These are phyloP conservation scores for Triplophysa bombifrons DNA, from an alignment of 2,797 vertebrate genomes.

Conservation along the genomic window DNA sequence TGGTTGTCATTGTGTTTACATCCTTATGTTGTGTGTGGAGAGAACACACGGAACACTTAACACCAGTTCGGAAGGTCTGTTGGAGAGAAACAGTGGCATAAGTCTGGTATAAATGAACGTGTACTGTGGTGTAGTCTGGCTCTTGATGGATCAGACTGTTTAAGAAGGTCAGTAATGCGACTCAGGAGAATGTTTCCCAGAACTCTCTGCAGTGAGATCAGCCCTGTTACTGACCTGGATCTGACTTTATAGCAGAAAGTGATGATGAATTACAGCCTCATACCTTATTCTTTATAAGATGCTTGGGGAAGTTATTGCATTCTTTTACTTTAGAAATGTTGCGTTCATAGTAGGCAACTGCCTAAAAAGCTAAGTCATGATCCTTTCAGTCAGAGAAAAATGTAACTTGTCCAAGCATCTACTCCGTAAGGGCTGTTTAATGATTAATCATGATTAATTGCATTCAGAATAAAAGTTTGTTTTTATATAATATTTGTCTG, in stretches of 20 bases:
- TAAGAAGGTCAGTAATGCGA: constrained; percentile 47
- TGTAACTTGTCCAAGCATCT: not conserved
- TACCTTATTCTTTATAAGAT: too few relatives aligned
- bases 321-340: too few relatives aligned
- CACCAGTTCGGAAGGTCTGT: constrained; percentile 2
- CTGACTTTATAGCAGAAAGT: too few relatives aligned
- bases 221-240: too few relatives aligned
- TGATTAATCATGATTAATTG: too few relatives aligned
- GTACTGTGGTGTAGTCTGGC: constrained; percentile 4
- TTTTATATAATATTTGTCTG: too few relatives aligned
- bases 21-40: constrained; percentile 28
- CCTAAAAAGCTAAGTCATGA: too few relatives aligned
- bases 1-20: constrained; percentile 12
- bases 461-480: too few relatives aligned
- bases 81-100: constrained; percentile 27
- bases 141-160: constrained; percentile 23
- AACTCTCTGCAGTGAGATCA: not conserved
- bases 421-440: not conserved
- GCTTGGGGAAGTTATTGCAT: too few relatives aligned
- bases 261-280: too few relatives aligned
- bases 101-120: constrained; percentile 15
- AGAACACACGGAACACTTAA: constrained; percentile 27
- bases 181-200: constrained; percentile 33
- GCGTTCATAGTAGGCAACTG: too few relatives aligned
- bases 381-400: too few relatives aligned